A percentile compares a stretch with the other conserved stretches of the same genome.
These are phyloP conservation scores for Troides aeacus DNA, from an alignment of 2,888 invertebrate genomes.

Conservation along the genomic window DNA sequence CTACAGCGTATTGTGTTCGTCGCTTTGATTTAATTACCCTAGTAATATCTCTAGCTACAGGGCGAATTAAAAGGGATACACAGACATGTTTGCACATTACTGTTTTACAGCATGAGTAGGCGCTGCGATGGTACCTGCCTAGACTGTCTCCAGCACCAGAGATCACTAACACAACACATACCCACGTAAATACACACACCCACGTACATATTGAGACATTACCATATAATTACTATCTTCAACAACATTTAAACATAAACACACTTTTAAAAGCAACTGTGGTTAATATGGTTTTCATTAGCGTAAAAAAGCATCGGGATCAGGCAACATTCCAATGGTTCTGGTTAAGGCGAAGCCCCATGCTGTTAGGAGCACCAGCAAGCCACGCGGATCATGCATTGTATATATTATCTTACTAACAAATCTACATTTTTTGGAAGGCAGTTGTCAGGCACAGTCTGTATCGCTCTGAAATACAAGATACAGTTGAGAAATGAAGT, in stretches of 20 bases:
- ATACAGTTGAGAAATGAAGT: constrained; percentile 20
- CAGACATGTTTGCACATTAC: too few species aligned
- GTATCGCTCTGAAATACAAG: constrained; percentile 72
- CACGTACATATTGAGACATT: background rate
- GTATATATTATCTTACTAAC: constrained; percentile 71
- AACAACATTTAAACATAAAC: background rate
- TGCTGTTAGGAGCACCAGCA: constrained; percentile 21
- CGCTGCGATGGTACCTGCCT: too few species aligned
- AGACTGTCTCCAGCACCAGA: background rate
- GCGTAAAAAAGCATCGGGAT: constrained; percentile 13
- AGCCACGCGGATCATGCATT: constrained; percentile 51
- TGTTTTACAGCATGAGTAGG: too few species aligned
- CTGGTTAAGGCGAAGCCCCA: constrained; percentile 8
- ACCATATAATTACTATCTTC: too few species aligned
- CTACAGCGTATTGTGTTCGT: too few species aligned
- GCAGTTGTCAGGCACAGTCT: constrained; percentile 76
- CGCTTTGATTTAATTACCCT: too few species aligned
- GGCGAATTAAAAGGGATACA: too few species aligned
- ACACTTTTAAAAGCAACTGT: background rate
- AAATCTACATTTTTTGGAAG: constrained; percentile 80
- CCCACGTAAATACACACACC: background rate
- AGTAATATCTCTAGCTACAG: too few species aligned
- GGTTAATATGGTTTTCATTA: constrained; percentile 1
- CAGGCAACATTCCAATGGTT: constrained; percentile 3
- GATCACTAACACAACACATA: background rate